These are phyloP conservation scores for Nerophis lumbriciformis DNA, from an alignment of 2,113 vertebrate genomes.

Conservation along the genomic window DNA sequence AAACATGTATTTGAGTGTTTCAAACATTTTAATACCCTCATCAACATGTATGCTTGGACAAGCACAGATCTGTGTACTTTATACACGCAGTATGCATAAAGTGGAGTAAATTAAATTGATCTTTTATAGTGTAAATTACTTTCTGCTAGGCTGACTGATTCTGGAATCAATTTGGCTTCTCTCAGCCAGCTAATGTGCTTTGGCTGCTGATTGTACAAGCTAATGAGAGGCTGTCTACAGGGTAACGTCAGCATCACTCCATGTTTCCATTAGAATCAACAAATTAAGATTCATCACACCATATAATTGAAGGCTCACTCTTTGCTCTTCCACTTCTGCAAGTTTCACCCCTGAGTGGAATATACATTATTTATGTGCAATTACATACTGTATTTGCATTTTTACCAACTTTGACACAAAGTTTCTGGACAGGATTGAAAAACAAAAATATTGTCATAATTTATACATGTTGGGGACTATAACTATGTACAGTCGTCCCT, in stretches of 20 bases:
- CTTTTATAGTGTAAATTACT: conserved; percentile 66
- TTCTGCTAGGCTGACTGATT: conserved; percentile 49
- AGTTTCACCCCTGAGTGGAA: conserved; percentile 12
- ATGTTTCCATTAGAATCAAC: conserved; percentile 47
- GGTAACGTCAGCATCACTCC: conserved; percentile 41
- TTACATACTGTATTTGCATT: background rate
- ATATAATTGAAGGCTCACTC: conserved; percentile 36
- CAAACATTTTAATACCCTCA: background rate
- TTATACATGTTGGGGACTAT: too few relatives aligned
- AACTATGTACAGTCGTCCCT: too few relatives aligned
- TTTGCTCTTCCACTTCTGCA: conserved; percentile 26
- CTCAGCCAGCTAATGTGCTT: conserved; percentile 56
- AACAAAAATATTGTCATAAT: background rate
- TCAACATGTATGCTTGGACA: conserved; percentile 2
- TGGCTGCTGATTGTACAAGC: conserved; percentile 40
- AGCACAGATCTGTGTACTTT: conserved; percentile 31
- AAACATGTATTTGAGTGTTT: background rate
- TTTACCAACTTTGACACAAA: background rate
- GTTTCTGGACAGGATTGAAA: background rate
- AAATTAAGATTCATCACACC: conserved; percentile 52
- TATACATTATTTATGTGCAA: conserved; percentile 5
- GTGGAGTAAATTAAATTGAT: conserved; percentile 47
- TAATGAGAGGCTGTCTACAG: conserved; percentile 57
- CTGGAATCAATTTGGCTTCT: conserved; percentile 65
- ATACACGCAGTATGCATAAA: conserved; percentile 47